These are phyloP conservation scores for Miichthys miiuy DNA, from an alignment of 2,797 vertebrate species.

Conservation along the genomic window DNA sequence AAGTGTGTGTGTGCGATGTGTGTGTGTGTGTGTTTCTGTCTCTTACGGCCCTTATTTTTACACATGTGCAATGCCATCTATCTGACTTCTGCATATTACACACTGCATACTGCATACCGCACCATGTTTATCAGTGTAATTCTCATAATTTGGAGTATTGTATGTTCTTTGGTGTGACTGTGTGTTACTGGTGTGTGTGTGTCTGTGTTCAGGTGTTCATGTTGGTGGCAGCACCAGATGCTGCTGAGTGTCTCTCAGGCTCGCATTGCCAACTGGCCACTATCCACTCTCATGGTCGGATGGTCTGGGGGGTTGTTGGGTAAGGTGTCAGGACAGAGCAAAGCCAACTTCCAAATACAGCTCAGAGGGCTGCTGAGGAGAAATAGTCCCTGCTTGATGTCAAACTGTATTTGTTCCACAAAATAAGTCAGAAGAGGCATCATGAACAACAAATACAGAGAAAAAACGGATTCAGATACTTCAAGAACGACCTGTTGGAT, in stretches of 20 bases:
- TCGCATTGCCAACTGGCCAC: conserved; percentile 40
- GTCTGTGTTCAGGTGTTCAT: conserved; percentile 4
- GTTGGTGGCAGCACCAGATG: conserved; percentile 39
- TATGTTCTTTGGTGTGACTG: background rate
- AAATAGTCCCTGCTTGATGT: background rate
- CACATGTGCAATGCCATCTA: background rate
- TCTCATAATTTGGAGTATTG: background rate
- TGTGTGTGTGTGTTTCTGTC: background rate
- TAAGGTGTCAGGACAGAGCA: conserved; percentile 19
- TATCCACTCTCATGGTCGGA: conserved; percentile 25
- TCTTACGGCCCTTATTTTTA: background rate
- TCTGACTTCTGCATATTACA: background rate
- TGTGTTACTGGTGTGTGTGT: background rate
- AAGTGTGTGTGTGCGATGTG: background rate
- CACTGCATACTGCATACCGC: background rate
- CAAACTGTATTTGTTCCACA: background rate
- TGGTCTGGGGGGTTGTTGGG: conserved; percentile 8
- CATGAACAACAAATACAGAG: background rate
- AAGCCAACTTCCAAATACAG: conserved; percentile 25
- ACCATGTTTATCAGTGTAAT: background rate
- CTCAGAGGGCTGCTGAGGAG: conserved; percentile 31
- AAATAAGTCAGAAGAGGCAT: background rate
- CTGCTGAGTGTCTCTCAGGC: conserved; percentile 45
- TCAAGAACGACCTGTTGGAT: background rate
- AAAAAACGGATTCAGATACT: background rate